Conservation (phyloP, 35 echinoderm and acorn worm genomes). For the Acanthaster planci region DNA sequence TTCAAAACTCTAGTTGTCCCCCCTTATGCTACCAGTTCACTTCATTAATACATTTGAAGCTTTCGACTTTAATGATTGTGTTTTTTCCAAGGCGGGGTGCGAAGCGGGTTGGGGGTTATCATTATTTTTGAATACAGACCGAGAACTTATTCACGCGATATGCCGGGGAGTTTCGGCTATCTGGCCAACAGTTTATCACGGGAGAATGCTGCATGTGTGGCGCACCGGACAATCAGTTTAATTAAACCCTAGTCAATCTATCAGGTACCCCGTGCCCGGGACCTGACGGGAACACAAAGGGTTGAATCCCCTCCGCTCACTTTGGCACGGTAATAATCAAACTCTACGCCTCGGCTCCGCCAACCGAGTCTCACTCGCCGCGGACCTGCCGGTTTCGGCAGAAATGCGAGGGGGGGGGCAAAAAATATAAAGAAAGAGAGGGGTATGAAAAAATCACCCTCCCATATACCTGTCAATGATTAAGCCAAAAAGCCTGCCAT, state of each 20-base stretch:
- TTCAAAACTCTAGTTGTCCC: too few relatives aligned
- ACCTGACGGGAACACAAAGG: conserved; percentile 17
- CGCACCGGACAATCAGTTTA: conserved; percentile 23
- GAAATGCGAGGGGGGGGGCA: not conserved
- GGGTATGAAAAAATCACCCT: too few relatives aligned
- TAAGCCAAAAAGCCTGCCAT: conserved; percentile 28
- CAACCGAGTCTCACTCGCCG: not conserved
- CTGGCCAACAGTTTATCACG: conserved; percentile 10
- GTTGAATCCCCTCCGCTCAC: not conserved
- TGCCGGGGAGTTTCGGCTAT: conserved; percentile 7
- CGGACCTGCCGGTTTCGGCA: not conserved
- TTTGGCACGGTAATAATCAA: conserved; percentile 10
- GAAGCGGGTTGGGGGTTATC: too few relatives aligned
- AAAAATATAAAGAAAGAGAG: not conserved
- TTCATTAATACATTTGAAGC: too few relatives aligned
- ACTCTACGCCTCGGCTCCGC: not conserved
- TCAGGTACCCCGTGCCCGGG: not conserved
- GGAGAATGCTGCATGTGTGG: conserved; percentile 19
- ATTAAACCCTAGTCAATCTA: conserved; percentile 23
- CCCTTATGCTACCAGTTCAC: too few relatives aligned
- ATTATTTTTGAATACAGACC: too few relatives aligned
- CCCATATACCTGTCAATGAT: conserved; percentile 15
- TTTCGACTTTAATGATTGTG: too few relatives aligned
- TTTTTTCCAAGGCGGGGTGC: too few relatives aligned
- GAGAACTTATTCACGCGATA: not conserved